Conservation (phyloP, 2,113 vertebrate genomes). For the Prietella phreatophila region DNA sequence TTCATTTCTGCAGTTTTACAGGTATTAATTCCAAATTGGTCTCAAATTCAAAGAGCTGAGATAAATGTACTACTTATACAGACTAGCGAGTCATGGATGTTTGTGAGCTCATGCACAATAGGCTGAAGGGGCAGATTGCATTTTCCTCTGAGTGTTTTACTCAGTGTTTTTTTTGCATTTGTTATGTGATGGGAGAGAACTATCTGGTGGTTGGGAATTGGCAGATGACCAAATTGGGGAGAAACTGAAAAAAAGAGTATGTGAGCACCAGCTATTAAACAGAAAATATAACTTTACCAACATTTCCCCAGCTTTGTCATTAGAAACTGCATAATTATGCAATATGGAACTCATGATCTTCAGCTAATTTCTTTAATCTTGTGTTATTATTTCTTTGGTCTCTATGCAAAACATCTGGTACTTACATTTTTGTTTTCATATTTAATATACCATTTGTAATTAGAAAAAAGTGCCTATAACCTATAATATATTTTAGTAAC, state of each 20-base stretch:
- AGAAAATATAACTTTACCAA: neutral
- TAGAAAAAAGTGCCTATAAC: neutral
- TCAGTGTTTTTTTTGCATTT: neutral
- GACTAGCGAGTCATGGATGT: neutral
- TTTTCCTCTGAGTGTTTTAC: neutral
- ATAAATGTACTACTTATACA: neutral
- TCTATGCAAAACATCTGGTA: neutral
- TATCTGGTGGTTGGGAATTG: neutral
- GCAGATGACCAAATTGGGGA: neutral
- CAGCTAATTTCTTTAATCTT: neutral
- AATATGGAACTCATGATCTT: neutral
- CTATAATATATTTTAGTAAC: neutral
- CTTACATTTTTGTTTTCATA: neutral
- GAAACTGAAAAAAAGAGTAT: neutral
- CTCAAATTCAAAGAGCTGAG: neutral
- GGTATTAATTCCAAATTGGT: neutral
- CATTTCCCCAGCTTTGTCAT: neutral
- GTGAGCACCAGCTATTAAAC: neutral
- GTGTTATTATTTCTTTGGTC: neutral
- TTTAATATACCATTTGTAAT: neutral
- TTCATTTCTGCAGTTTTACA: too few relatives aligned
- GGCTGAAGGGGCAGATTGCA: neutral
- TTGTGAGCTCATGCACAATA: neutral
- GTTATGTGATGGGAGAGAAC: neutral
- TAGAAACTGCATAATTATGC: neutral